These are phyloP conservation scores for Drosophila sturtevanti DNA, from an alignment of 1,140 invertebrate species.

Conservation along the genomic window DNA sequence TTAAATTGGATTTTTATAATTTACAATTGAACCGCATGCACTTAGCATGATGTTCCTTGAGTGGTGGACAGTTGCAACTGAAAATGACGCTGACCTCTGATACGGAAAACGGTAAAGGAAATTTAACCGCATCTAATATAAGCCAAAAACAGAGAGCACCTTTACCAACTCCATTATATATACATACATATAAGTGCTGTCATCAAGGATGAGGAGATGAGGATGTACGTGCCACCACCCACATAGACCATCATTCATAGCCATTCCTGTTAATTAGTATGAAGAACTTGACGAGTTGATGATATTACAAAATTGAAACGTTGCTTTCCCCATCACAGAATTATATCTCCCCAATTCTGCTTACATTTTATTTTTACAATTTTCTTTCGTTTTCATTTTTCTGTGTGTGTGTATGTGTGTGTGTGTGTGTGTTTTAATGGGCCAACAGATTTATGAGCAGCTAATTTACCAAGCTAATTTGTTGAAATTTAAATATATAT, in stretches of 20 bases:
- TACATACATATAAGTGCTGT: constrained; percentile 4
- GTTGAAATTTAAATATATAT: constrained; percentile 58
- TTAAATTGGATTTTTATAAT: neutral
- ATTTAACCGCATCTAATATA: neutral
- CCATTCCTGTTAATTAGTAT: constrained; percentile 25
- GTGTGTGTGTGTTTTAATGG: constrained; percentile 40
- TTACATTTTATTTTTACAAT: neutral
- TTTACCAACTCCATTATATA: neutral
- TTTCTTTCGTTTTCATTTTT: neutral
- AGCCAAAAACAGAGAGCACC: neutral
- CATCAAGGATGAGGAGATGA: neutral
- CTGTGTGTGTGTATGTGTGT: too few relatives aligned
- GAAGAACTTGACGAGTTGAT: neutral
- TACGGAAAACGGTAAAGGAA: neutral
- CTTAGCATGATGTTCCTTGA: neutral
- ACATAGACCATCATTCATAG: neutral
- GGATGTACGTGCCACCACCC: neutral
- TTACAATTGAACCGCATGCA: neutral
- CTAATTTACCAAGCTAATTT: constrained; percentile 73
- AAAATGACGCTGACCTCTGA: neutral
- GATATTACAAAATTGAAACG: neutral
- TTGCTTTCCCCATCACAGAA: neutral
- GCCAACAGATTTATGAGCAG: constrained; percentile 69
- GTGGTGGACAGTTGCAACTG: neutral
- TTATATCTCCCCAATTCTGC: too few relatives aligned